These are phyloP conservation scores for Eulemur macaco DNA, from an alignment of 2,113 vertebrate species.

Conservation along the genomic window DNA sequence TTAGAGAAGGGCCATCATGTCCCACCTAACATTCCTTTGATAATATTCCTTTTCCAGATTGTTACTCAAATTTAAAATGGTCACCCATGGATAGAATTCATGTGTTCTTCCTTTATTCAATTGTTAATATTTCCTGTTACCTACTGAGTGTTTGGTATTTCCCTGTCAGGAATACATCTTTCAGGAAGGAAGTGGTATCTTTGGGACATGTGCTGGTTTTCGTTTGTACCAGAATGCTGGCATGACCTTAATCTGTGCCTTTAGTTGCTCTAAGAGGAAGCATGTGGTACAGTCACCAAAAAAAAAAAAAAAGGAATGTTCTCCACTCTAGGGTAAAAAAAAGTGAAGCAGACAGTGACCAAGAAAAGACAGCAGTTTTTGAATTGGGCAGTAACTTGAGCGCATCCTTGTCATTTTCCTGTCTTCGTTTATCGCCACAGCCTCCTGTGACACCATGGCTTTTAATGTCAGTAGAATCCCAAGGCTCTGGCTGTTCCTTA, in stretches of 20 bases:
- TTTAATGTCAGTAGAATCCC: neutral
- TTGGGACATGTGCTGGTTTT: neutral
- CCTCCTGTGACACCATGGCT: neutral
- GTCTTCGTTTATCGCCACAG: neutral
- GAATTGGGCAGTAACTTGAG: neutral
- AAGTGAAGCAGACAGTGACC: neutral
- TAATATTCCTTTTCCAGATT: neutral
- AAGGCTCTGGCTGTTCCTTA: neutral
- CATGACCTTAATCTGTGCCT: neutral
- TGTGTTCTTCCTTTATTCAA: neutral
- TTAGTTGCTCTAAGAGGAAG: neutral
- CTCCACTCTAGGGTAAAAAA: neutral
- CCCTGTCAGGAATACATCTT: neutral
- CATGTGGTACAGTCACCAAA: neutral
- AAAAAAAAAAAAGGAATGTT: neutral
- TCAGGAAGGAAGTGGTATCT: neutral
- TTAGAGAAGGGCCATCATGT: neutral
- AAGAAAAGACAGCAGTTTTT: neutral
- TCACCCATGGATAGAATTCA: neutral
- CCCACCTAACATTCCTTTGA: neutral
- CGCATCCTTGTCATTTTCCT: neutral
- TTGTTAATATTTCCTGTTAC: neutral
- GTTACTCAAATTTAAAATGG: neutral
- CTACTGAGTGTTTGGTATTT: neutral
- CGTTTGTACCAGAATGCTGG: neutral